Evolutionary conservation across 2,888 invertebrate genomes (phyloP).

Genomic region (Nasonia oneida): DNA sequence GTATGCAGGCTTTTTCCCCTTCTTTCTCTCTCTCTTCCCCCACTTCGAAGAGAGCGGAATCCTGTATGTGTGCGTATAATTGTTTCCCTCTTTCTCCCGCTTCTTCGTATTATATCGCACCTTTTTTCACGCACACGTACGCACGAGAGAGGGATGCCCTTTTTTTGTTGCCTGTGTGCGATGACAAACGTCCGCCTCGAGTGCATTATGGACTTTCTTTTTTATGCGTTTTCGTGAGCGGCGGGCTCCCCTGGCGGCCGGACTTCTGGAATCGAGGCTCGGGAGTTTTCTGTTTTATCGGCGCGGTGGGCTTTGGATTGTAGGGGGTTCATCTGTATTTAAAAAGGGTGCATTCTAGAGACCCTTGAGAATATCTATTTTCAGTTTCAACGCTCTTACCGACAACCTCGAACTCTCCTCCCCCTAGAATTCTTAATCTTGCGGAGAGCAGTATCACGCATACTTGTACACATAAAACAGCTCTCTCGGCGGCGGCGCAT

Average conservation of each 20-base stretch:
- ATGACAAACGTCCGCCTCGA: background rate
- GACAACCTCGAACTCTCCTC: background rate
- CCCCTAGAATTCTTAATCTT: background rate
- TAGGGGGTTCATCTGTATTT: too few relatives aligned
- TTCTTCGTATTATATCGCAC: constrained; percentile 40
- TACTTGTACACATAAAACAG: background rate
- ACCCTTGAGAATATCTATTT: too few relatives aligned
- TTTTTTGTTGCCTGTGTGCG: background rate
- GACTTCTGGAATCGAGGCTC: background rate
- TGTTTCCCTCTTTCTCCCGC: constrained; percentile 50
- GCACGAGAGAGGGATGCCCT: background rate
- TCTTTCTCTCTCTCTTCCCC: constrained; percentile 21
- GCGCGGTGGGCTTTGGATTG: background rate
- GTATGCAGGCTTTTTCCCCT: constrained; percentile 62
- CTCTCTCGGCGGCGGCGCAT: background rate
- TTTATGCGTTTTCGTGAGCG: background rate
- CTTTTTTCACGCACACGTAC: background rate
- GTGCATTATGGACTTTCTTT: constrained; percentile 4
- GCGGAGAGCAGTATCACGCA: background rate
- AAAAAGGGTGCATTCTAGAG: too few relatives aligned
- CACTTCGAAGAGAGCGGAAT: constrained; percentile 21
- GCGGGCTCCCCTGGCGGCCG: background rate
- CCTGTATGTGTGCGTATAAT: constrained; percentile 35
- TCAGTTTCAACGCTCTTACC: too few relatives aligned
- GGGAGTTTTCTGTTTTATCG: constrained; percentile 40